Conservation (phyloP, 1,140 invertebrate species). For the Meloidogyne exigua region DNA sequence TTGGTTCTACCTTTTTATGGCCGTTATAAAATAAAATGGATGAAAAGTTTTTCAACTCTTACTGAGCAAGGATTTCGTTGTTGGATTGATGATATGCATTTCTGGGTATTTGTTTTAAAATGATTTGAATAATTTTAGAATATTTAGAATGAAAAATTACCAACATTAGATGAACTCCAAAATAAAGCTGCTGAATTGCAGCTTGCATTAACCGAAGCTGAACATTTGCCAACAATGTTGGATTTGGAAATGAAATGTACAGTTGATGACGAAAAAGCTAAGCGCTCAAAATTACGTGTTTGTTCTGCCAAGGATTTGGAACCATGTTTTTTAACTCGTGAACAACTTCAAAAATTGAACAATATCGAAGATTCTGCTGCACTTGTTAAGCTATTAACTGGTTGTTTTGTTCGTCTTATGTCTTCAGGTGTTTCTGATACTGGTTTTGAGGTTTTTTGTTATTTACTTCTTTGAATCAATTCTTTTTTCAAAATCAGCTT, state of each 20-base stretch:
- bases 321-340: conserved; percentile 4
- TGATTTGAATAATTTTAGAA: not conserved
- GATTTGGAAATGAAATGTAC: not conserved
- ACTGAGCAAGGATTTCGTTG: conserved; percentile 17
- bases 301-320: conserved; percentile 17
- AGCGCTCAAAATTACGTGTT: not conserved
- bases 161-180: conserved; percentile 14
- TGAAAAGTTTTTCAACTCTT: conserved; percentile 10
- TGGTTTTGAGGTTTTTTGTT: conserved; percentile 10
- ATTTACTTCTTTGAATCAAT: too few relatives aligned
- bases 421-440: conserved; percentile 13
- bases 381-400: conserved; percentile 1
- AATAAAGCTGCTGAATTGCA: conserved; percentile 16
- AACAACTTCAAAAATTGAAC: conserved; percentile 8
- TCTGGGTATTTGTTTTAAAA: conserved; percentile 9
- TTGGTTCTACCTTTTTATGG: conserved; percentile 18
- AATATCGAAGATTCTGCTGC: not conserved
- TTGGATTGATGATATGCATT: conserved; percentile 15
- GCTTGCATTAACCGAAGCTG: conserved; percentile 15
- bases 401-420: conserved; percentile 16
- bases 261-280: conserved; percentile 2
- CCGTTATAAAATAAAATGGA: conserved; percentile 13
- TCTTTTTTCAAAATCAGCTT: not conserved
- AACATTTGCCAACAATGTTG: conserved; percentile 8
- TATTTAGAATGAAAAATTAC: conserved; percentile 8